These are phyloP conservation scores for Drosophila mimetica DNA, from an alignment of 2,888 invertebrate species.

Conservation along the genomic window DNA sequence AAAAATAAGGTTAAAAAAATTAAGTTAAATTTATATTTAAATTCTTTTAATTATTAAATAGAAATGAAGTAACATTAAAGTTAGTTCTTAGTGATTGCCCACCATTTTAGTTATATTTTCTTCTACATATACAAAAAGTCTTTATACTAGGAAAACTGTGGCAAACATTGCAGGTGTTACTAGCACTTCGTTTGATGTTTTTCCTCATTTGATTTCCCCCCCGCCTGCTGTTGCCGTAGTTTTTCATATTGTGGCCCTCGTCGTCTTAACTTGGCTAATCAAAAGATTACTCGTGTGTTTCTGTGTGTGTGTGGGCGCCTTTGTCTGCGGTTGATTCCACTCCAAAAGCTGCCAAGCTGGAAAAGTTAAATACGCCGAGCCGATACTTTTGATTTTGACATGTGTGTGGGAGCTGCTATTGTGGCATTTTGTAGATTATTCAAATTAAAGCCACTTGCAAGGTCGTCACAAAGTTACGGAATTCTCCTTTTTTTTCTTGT, in stretches of 20 bases:
- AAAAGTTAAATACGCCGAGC: constrained; percentile 17
- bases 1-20: neutral
- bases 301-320: constrained; percentile 7
- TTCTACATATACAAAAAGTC: too few relatives aligned
- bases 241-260: constrained; percentile 18
- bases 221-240: constrained; percentile 1
- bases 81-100: too few relatives aligned
- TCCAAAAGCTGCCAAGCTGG: constrained; percentile 36
- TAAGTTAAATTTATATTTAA: too few relatives aligned
- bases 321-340: constrained; percentile 23
- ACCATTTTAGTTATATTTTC: neutral
- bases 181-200: constrained; percentile 21
- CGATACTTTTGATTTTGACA: constrained; percentile 12
- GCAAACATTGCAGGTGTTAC: constrained; percentile 2
- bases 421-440: constrained; percentile 25
- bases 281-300: constrained; percentile 24
- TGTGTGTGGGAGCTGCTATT: constrained; percentile 14
- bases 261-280: constrained; percentile 33
- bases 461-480: neutral
- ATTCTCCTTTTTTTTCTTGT: neutral
- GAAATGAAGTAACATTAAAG: too few relatives aligned
- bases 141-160: neutral
- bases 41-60: too few relatives aligned
- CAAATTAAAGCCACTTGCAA: constrained; percentile 20
- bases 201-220: constrained; percentile 5